phyloP scores from a whole-genome alignment of 2,888 invertebrate genomes.

The Ochropleura leucogaster region DNA sequence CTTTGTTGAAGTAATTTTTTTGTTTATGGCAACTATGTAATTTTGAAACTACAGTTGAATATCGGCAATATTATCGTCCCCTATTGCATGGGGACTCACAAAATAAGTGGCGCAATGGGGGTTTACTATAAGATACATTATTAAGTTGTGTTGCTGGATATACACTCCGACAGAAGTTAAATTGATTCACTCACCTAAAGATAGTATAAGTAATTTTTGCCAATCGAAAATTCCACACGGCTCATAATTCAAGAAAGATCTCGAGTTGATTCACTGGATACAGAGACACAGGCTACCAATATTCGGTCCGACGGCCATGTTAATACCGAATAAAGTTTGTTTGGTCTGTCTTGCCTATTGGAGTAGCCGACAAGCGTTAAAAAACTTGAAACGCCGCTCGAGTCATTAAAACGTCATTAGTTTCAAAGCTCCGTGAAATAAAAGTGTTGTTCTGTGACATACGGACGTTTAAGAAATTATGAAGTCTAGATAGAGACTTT shows the following conservation, averaged over 20 bases:
- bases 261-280: constrained; percentile 22
- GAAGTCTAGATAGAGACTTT: background rate
- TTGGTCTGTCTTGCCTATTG: constrained; percentile 63
- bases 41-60: too few relatives aligned
- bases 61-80: too few relatives aligned
- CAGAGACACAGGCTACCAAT: background rate
- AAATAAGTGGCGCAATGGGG: too few relatives aligned
- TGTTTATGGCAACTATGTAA: background rate
- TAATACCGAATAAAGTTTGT: constrained; percentile 67
- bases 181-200: too few relatives aligned
- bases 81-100: too few relatives aligned
- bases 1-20: background rate
- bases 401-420: constrained; percentile 77
- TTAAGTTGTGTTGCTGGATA: too few relatives aligned
- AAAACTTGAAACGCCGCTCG: constrained; percentile 65
- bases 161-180: too few relatives aligned
- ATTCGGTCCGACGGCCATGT: constrained; percentile 29
- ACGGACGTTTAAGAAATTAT: constrained; percentile 39
- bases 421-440: constrained; percentile 64
- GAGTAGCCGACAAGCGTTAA: constrained; percentile 60
- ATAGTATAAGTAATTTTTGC: too few relatives aligned
- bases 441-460: constrained; percentile 63
- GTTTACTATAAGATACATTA: too few relatives aligned
- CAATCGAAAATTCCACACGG: background rate
- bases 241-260: background rate